Base-by-base conservation (phyloP, 1,140 invertebrate species). In the Teleopsis dalmanni region DNA sequence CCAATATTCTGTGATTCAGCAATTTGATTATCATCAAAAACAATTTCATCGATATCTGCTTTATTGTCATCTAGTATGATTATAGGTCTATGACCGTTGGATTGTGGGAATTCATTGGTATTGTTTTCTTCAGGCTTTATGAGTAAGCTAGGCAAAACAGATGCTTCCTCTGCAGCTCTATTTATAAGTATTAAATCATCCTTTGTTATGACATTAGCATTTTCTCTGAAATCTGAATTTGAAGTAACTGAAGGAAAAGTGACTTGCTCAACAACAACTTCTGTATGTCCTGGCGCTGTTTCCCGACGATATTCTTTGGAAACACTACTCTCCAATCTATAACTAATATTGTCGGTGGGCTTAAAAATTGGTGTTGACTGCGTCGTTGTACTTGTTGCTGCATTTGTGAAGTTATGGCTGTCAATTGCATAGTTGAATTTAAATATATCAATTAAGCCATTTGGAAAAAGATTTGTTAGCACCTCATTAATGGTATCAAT, bases 401-500 rank as follows among this genome's bases (percentile, higher is more conserved):
- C 21, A 26, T 31, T 41, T 41, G 18, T 37, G 22, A 14, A 7
- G 5, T 29, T 10, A 16, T 19, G 11, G 42, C 13, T 8, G 27
- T 29, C 13, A n/a, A n/a, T 38, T 40, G 45, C 44, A 51, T 54
- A 54, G 25, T 59, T 67, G n/a, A 58, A 67, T 6, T 61, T 58
- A 53, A 67, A 67, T 16, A 67, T 67, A 31, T 67, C 61, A 0
- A 64, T 64, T 38, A 67, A 67, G 3, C 64, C 64, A 21, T 67
- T 64, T 38, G 64, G 64, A 26, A 67, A 67, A 2, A 67, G 58
- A 50, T 55, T 67, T 5, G 58, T 57, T 1, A 67, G 53, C 13
- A 67, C 64, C 21, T 67, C 64, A 23, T 67, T 64, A 2, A 67
- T 62, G 0, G 64, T 67, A 1, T 56, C 54, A 14, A 57, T 57